Evolutionary conservation across 2,888 invertebrate genomes (phyloP), one percentile per base, ranked within the genome.

Genomic region (Parnassius smintheus): DNA sequence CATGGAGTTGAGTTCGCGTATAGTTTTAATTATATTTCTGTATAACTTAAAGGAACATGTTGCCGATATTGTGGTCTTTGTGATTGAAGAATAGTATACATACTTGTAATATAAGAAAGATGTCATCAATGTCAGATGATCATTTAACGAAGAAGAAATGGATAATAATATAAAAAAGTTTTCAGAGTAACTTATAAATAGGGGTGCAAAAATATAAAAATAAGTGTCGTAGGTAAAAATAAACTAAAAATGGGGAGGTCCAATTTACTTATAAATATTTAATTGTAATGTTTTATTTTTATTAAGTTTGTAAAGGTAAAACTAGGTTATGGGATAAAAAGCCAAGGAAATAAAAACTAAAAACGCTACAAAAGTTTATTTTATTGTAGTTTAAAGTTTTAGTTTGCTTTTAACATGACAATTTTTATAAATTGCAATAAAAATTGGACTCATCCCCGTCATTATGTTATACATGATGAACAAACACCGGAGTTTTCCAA

Each of bases 121-220:
- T 18, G 46, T 11, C 22, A 12, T 45, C 11, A 22, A 56, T 12
- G 2, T 10, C 25, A 56, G 46, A 46, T 49, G 8, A 49, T 13
- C 18, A 49, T 13, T 9, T n/a, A 48, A 13, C 48, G 12, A 49
- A 13, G 3, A 9, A 48, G 12, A 56, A 48, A 46, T 56, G 35
- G 35, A 56, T 35, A 49, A 61, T 45, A 13, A 42, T 8, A 44
- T 11, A 58, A 35, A 49, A 49, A 41, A 45, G 41, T 8, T 44
- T 25, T 48, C 0, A 51, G 51, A 42, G 12, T n/a, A 63, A 63
- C 42, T 55, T 46, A 45, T 55, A 49, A 63, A 59, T 42, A 59
- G 62, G 22, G 49, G 63, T 63, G 63, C 63, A 13, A 11, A 51
- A 56, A 61, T 25, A 56, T 46, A 59, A 52, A 63, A 51, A 50